Evolutionary conservation across 2,888 invertebrate species (phyloP).

Genomic region (Sthenelais limicola): DNA sequence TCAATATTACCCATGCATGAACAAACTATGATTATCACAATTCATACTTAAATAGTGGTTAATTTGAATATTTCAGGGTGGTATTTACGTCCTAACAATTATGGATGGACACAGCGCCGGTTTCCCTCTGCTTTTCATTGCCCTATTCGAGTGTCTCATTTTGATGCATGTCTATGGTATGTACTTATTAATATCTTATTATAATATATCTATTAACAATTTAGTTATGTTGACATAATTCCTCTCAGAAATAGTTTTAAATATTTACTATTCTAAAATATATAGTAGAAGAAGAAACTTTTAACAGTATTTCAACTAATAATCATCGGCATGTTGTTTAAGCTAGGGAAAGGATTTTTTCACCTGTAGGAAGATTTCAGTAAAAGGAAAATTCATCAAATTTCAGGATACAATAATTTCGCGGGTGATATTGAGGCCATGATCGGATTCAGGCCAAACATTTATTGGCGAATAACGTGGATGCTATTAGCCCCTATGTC

Average conservation of each 20-base stretch:
- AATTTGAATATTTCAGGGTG: slow-evolving; percentile 1
- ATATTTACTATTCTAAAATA: no score
- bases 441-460: slow-evolving; percentile 21
- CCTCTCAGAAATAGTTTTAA: no score
- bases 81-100: slow-evolving; percentile 26
- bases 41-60: no score
- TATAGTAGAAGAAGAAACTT: no score
- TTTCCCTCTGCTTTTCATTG: slow-evolving; percentile 27
- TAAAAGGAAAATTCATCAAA: no score
- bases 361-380: no score
- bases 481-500: slow-evolving; percentile 23
- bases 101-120: slow-evolving; percentile 36
- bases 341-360: no score
- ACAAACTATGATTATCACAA: no score
- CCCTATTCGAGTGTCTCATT: slow-evolving; percentile 5
- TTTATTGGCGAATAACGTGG: slow-evolving; percentile 26
- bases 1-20: no score
- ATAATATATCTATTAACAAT: neutral
- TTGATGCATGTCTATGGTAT: slow-evolving; percentile 27
- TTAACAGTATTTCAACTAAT: no score
- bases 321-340: no score
- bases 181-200: neutral
- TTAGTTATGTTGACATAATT: no score
- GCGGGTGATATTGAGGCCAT: neutral
- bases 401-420: slow-evolving; percentile 8